These are phyloP conservation scores for Brachynemurus nebulosus DNA, from an alignment of 2,888 invertebrate species.

Conservation along the genomic window DNA sequence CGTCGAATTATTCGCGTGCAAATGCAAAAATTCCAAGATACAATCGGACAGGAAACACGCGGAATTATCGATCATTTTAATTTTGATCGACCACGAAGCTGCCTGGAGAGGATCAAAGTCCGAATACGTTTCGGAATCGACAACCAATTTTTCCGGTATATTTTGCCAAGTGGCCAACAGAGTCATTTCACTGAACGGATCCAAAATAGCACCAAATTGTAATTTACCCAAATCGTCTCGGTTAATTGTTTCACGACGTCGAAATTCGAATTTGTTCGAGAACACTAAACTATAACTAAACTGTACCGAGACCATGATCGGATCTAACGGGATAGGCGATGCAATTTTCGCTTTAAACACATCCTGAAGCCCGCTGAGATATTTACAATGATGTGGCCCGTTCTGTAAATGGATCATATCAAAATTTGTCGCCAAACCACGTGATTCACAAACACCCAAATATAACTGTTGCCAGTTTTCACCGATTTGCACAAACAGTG, in stretches of 20 bases:
- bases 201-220: slow-evolving; percentile 74
- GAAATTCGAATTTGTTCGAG: slow-evolving; percentile 39
- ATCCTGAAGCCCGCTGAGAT: slow-evolving; percentile 68
- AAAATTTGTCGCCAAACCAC: slow-evolving; percentile 66
- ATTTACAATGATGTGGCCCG: slow-evolving; percentile 66
- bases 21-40: slow-evolving; percentile 52
- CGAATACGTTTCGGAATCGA: slow-evolving; percentile 76
- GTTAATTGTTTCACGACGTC: slow-evolving; percentile 40
- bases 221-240: slow-evolving; percentile 40
- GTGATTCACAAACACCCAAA: slow-evolving; percentile 65
- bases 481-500: slow-evolving; percentile 76
- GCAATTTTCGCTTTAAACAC: slow-evolving; percentile 83
- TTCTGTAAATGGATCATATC: slow-evolving; percentile 78
- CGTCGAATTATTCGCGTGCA: slow-evolving; percentile 40
- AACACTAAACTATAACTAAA: slow-evolving; percentile 49
- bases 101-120: slow-evolving; percentile 76
- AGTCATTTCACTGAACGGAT: slow-evolving; percentile 64
- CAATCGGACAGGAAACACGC: slow-evolving; percentile 66
- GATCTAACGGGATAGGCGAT: slow-evolving; percentile 41
- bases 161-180: slow-evolving; percentile 78
- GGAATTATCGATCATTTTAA: slow-evolving; percentile 51
- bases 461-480: slow-evolving; percentile 70
- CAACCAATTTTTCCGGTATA: slow-evolving; percentile 69
- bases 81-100: slow-evolving; percentile 62
- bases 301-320: slow-evolving; percentile 57